Base-by-base conservation (phyloP, 2,113 vertebrate species). In the Neodontobutis hainanensis region DNA sequence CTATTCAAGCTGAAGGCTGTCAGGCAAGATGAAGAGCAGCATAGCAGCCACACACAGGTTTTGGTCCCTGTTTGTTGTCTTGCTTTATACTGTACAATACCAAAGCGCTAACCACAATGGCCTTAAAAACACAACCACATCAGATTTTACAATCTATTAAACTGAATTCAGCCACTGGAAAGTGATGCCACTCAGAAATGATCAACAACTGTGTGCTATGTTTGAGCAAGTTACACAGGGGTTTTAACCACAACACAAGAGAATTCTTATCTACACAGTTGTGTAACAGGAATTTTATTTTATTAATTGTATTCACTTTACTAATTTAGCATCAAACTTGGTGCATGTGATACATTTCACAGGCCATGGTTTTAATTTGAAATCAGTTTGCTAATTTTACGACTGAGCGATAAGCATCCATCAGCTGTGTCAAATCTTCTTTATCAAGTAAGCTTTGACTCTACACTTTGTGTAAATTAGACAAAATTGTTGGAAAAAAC, bases 301-400 rank as follows among this genome's bases (percentile, higher is more conserved):
- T 59, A 34, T 19, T 16, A 35, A 61, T 50, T 45, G 50, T 66
- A 2, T 48, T 27, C 50, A 5, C 8, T 50, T 51, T 34, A 49
- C 66, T 27, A 69, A 10, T 61, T 48, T 46, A 12, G 42, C 15
- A 3, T 32, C 14, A 65, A 51, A 56, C 9, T 10, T 65, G 14
- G 0, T 34, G 27, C 64, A 42, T 27, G 36, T 65, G 55, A 69
- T 55, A 46, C 11, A 50, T 46, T 49, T 69, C 48, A 61, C 15
- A 56, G 27, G 51, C 32, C 52, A 16, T 8, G 15, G 8, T 68
- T 75, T 73, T 65, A 11, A 68, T 62, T 70, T 58, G 47, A 74
- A 56, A 51, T 64, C 10, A 8, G 5, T 52, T 69, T n/a, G 15
- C 44, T 56, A 36, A 64, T 68, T 72, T 73, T 61, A 27, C 45